Base-by-base conservation (phyloP, 2,797 vertebrate species). In the Scleropages formosus region DNA sequence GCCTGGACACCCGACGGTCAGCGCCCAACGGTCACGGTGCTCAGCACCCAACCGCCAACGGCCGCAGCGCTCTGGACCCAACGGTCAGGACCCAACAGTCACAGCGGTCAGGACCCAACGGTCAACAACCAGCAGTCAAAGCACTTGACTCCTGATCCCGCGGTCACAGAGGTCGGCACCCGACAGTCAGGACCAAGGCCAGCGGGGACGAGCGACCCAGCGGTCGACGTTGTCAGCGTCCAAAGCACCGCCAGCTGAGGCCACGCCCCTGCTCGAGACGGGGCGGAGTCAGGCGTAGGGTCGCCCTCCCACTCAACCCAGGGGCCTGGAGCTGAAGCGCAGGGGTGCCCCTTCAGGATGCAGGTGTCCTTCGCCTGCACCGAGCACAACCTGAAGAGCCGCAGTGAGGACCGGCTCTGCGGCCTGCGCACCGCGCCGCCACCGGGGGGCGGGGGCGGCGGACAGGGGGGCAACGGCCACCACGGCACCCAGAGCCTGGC, bases 351-450 rank as follows among this genome's bases (percentile, higher is more conserved):
- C 31, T 6, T 39, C 31, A 92, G 81, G 85, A 93, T 93, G 92
- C 92, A 93, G 89, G 92, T 93, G 72, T 93, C 92, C 9, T 93
- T 93, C n/a, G 92, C 92, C 80, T 93, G 92, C 85, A 93, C 92
- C 0, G 92, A 93, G 84, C 92, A 93, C 89, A 93, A 93, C 88
- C 89, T 93, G 79, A 93, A 93, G 85, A 92, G 91, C 86, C 89
- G 92, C 81, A 93, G 92, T 20, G 92, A 93, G 82, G 92, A 93
- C 85, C 87, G 92, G 24, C 87, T 93, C 18, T 92, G 92, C 81
- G 92, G 92, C 84, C 90, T 93, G 74, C 89, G 91, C 82, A 91
- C 90, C 0, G 91, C 91, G 72, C 91, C 91, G 7, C 92, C 92
- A 53, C 92, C 91, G 0, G 92, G 91, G 64, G 91, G 92, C 47